phyloP scores from a whole-genome alignment of 2,113 vertebrate genomes.

The Hippocampus mohnikei region DNA sequence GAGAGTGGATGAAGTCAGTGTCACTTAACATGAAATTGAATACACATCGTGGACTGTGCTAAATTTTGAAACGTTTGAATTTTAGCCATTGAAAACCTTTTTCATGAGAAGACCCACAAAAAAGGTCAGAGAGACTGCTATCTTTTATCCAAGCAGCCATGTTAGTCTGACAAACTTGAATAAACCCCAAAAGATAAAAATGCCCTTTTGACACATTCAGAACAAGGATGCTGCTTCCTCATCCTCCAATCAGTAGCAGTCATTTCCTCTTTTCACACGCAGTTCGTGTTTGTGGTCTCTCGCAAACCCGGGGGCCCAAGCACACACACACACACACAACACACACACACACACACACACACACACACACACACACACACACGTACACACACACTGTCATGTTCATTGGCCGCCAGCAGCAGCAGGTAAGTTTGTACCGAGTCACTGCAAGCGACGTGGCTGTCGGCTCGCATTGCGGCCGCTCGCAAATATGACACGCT shows the following conservation, averaged over 20 bases:
- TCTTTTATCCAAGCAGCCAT: not conserved
- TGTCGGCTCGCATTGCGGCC: conserved; percentile 25
- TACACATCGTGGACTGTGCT: no score
- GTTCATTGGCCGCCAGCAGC: conserved; percentile 30
- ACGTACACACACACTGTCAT: conserved; percentile 29
- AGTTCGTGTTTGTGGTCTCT: not conserved
- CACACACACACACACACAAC: conserved; percentile 3
- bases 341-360: conserved; percentile 8
- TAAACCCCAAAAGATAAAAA: conserved; percentile 31
- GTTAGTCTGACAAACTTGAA: not conserved
- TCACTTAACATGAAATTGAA: no score
- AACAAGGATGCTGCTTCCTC: conserved; percentile 1
- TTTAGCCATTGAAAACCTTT: not conserved
- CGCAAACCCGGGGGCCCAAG: not conserved
- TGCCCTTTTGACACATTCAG: conserved; percentile 19
- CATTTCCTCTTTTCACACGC: conserved; percentile 2
- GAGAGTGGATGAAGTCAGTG: no score
- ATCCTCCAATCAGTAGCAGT: conserved; percentile 11
- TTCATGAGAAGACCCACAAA: not conserved
- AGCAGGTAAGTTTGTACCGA: conserved; percentile 34
- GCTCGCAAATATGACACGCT: conserved; percentile 27
- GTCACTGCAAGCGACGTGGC: conserved; percentile 27
- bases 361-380: conserved; percentile 3
- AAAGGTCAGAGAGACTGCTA: not conserved
- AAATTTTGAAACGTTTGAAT: no score